phyloP scores from a whole-genome alignment of 1,140 invertebrate species.

The Brachionus sp. region DNA sequence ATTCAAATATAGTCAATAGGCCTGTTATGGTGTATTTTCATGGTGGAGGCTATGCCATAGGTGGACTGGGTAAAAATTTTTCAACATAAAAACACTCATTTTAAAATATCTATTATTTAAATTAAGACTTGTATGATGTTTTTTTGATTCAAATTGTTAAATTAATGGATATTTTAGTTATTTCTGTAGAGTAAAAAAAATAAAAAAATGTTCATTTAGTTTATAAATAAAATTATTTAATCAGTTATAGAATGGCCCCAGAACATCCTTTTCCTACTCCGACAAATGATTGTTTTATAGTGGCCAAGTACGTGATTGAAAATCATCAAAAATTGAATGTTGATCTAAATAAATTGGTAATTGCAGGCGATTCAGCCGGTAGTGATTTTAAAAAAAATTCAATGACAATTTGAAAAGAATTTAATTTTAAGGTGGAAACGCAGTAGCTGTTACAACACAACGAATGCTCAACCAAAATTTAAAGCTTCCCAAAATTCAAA shows the following conservation, averaged over 20 bases:
- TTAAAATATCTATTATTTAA: background rate
- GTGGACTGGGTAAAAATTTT: background rate
- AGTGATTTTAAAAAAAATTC: background rate
- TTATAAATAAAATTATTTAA: background rate
- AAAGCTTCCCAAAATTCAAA: background rate
- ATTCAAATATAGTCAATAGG: background rate
- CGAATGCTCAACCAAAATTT: background rate
- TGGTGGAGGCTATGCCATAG: constrained; percentile 21
- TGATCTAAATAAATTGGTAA: constrained; percentile 11
- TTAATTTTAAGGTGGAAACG: constrained; percentile 2
- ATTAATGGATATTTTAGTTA: constrained; percentile 47
- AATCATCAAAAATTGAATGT: background rate
- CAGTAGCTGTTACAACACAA: constrained; percentile 27
- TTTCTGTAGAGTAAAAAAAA: constrained; percentile 52
- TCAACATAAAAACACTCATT: background rate
- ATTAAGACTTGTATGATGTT: constrained; percentile 20
- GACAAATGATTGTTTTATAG: constrained; percentile 1
- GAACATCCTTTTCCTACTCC: constrained; percentile 27
- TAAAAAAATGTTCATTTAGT: background rate
- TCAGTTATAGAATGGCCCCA: constrained; percentile 22
- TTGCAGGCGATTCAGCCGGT: constrained; percentile 38
- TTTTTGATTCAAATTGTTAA: constrained; percentile 36
- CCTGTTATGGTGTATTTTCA: constrained; percentile 39
- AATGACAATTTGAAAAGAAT: background rate
- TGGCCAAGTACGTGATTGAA: background rate